Evolutionary conservation across 2,113 vertebrate species (phyloP), one percentile per base, ranked within the genome.

Genomic region (Malurus alboscapulatus): DNA sequence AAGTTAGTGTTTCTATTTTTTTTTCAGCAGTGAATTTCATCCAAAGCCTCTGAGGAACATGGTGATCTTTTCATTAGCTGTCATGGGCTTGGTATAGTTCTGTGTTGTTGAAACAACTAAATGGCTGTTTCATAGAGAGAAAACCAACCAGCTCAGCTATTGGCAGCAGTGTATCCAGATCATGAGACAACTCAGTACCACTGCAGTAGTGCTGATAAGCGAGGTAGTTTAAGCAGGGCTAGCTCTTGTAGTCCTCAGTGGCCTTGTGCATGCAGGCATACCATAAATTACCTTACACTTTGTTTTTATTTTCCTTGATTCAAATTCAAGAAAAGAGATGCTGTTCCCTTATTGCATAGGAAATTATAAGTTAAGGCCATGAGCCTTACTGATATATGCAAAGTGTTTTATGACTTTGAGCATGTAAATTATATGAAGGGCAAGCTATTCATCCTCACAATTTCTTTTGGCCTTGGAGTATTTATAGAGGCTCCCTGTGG

Each of bases 381-480:
- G 40, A 94, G 57, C 54, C 30, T 45, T 75, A 36, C 82, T 85
- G 78, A 84, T 94, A 40, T 32, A 82, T 85, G 82, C 74, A 62
- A 68, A 89, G 32, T 82, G 66, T 87, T 94, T 76, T 72, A 26
- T 90, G 92, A 79, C 75, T 95, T 93, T 76, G 85, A 94, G 67
- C 66, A 47, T 93, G 50, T 89, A 85, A 90, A 94, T 90, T 69
- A 38, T 66, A 76, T 34, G 85, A 94, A 94, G 93, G 93, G 62
- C 85, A 88, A 87, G 17, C 75, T 79, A 80, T 91, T 96, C 58
- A 80, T 96, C 67, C 62, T 90, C 72, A 42, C 50, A 32, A 51
- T 79, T 94, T 93, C 87, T 93, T 94, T 91, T 91, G 87, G 87
- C 87, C 94, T 95, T 94, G 71, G 90, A 91, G 82, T 96, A 96